Base-by-base conservation (phyloP, 2,888 invertebrate species). In the Anoplius nigerrimus region DNA sequence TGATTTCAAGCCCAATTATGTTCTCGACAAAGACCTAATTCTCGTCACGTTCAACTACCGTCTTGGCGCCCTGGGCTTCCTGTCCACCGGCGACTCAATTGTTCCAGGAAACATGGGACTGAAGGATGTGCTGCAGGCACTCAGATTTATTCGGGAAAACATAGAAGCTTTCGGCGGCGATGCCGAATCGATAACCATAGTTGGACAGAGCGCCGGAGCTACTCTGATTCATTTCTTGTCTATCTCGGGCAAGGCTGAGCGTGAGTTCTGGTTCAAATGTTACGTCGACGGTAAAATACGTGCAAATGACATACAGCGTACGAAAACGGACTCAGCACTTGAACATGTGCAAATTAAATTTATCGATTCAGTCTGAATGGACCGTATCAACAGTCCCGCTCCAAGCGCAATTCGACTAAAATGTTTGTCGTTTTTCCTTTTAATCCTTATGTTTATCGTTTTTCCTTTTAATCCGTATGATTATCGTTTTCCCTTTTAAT, bases 171-270 rank as follows among this genome's bases (percentile, higher is more conserved):
- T 82, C 57, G 77, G 78, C 2, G 81, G 82, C 6, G 62, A 81
- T 65, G 70, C 78, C 0, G 6, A 63, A 0, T 69, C 58, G 48
- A 74, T 82, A 0, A 82, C 82, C 18, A n/a, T 82, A 15, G 62
- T 72, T 16, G 80, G 95, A 0, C 91, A 92, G 83, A 94, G 94
- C 0, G 93, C 94, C 0, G 95, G 95, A 0, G 94, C 92, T 16
- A 93, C 92, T 13, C 92, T 94, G 76, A 93, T 93, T 0, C 93
- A 94, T 82, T 91, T 93, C 61, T 94, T 94, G 69, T 91, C 60
- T 0, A 3, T 63, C 11, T 57, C 60, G 8, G 0, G 11, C 0
- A 13, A n/a, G 22, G 11, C 56, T 11, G 8, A 52, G 11, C 5
- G 69, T 66, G 51, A 4, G 34, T 34, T 2, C 27, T 5, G 27